Percentiles rank a stretch among this genome's conserved stretches.
phyloP scores from a whole-genome alignment of 2,113 vertebrate species.

The Microcebus jonahi region DNA sequence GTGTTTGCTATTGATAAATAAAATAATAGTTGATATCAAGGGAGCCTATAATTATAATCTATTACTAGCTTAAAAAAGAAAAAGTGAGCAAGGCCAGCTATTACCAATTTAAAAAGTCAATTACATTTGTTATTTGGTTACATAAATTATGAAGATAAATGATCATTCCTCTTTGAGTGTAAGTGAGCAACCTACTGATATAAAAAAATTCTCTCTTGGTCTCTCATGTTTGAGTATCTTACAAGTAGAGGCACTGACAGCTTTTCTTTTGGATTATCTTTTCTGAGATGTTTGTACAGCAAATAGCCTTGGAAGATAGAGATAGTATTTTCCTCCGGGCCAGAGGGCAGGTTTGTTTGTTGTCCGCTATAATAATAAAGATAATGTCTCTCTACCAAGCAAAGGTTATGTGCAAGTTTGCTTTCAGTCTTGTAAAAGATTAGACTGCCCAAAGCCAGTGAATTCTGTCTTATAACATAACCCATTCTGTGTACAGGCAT shows the following conservation, averaged over 20 bases:
- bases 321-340: neutral
- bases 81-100: neutral
- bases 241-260: neutral
- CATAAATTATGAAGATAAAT: neutral
- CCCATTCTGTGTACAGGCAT: fast-evolving
- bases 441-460: neutral
- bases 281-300: neutral
- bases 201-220: neutral
- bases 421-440: neutral
- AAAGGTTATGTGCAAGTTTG: neutral
- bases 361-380: too few species aligned
- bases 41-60: neutral
- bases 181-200: neutral
- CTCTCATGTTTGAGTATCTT: neutral
- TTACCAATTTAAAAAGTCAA: neutral
- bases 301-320: neutral
- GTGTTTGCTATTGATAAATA: neutral
- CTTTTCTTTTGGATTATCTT: neutral
- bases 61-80: neutral
- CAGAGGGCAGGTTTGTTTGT: neutral
- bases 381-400: neutral
- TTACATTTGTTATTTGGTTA: neutral
- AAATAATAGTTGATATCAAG: neutral
- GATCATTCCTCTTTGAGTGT: neutral
- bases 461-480: neutral